Evolutionary conservation across 2,888 invertebrate genomes (phyloP).

Genomic region (Zygaena filipendulae): DNA sequence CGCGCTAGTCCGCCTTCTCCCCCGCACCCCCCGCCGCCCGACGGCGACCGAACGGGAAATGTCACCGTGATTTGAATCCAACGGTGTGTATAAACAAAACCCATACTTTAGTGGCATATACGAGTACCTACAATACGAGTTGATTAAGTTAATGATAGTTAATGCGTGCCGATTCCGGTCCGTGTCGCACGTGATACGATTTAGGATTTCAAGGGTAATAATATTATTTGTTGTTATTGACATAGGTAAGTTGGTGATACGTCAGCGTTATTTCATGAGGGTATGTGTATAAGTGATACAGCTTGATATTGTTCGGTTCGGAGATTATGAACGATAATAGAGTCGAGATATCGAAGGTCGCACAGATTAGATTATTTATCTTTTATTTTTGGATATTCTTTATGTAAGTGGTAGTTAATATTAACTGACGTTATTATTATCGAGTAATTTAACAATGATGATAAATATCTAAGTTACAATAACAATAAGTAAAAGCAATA

Average conservation of each 20-base stretch:
- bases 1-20: conserved; percentile 27
- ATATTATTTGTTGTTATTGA: conserved; percentile 41
- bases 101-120: conserved; percentile 10
- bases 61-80: conserved; percentile 43
- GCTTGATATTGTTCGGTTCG: conserved; percentile 22
- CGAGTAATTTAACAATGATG: conserved; percentile 6
- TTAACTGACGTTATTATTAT: conserved; percentile 22
- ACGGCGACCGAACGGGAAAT: conserved; percentile 36
- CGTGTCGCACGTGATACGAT: conserved; percentile 56
- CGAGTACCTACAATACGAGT: conserved; percentile 6
- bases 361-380: conserved; percentile 37
- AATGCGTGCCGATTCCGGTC: conserved; percentile 36
- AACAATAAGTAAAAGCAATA: too few relatives aligned
- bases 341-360: conserved; percentile 36
- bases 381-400: conserved; percentile 23
- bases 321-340: conserved; percentile 27
- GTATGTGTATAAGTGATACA: conserved; percentile 25
- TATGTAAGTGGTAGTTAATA: too few relatives aligned
- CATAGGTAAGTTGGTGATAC: conserved; percentile 43
- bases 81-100: conserved; percentile 42
- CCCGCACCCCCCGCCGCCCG: conserved; percentile 21
- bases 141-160: conserved; percentile 43
- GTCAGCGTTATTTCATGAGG: conserved; percentile 27
- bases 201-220: conserved; percentile 43
- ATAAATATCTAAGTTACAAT: too few relatives aligned